phyloP scores from a whole-genome alignment of 2,888 invertebrate species.

The Agonopterix subpropinquella region DNA sequence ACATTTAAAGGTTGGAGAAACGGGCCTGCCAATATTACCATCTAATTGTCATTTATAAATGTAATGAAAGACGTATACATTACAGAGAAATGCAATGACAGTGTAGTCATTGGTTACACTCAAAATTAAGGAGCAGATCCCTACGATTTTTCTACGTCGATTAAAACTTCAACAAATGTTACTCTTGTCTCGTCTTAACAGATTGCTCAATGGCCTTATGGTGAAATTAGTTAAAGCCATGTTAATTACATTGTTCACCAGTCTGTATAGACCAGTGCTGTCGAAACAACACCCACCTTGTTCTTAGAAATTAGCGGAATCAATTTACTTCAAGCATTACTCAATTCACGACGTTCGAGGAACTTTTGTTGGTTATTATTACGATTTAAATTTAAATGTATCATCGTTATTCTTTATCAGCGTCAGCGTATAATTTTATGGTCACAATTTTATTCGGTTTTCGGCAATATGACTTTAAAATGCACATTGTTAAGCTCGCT shows the following conservation, averaged over 20 bases:
- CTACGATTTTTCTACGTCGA: too few species aligned
- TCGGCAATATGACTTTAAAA: neutral
- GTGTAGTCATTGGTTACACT: too few species aligned
- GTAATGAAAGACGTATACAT: too few species aligned
- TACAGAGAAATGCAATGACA: too few species aligned
- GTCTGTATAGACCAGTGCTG: slow-evolving; percentile 13
- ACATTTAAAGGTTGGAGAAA: too few species aligned
- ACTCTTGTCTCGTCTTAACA: too few species aligned
- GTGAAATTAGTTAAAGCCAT: neutral
- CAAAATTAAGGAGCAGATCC: too few species aligned
- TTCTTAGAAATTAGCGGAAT: slow-evolving; percentile 57
- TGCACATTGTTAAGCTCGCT: slow-evolving; percentile 10
- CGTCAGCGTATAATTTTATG: neutral
- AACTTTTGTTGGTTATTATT: slow-evolving; percentile 13
- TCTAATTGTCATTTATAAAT: too few species aligned
- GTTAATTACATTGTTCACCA: slow-evolving; percentile 26
- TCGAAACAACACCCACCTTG: slow-evolving; percentile 38
- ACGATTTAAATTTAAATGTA: slow-evolving; percentile 8
- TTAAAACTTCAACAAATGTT: too few species aligned
- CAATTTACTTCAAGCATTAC: slow-evolving; percentile 39
- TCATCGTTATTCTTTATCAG: slow-evolving; percentile 7
- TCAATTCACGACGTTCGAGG: slow-evolving; percentile 30
- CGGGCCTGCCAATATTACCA: too few species aligned
- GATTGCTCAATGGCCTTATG: too few species aligned
- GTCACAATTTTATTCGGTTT: neutral